phyloP scores from a whole-genome alignment of 2,797 vertebrate genomes.

The Tarsius wallacei region DNA sequence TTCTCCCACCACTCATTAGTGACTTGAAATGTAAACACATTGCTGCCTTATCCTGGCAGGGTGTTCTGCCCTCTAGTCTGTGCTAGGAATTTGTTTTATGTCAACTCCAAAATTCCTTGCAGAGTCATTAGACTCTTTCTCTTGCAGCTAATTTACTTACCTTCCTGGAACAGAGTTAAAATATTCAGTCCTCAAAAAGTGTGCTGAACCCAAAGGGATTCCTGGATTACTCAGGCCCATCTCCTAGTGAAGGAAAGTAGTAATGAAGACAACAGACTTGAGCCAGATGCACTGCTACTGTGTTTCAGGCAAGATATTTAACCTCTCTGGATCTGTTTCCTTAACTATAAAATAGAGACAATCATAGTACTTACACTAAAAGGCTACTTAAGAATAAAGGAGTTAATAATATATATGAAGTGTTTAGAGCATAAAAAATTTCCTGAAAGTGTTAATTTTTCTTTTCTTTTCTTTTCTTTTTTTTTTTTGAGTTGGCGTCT shows the following conservation, averaged over 20 bases:
- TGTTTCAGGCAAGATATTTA: background rate
- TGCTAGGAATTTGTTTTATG: background rate
- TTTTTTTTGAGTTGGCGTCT: no score
- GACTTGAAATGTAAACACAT: background rate
- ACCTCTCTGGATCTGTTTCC: background rate
- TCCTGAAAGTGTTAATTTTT: background rate
- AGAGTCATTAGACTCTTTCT: background rate
- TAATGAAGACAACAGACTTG: background rate
- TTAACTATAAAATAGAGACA: background rate
- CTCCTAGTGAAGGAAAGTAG: background rate
- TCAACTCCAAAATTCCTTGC: background rate
- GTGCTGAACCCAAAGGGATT: background rate
- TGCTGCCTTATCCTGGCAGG: background rate
- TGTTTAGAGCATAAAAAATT: no score
- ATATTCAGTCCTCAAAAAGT: background rate
- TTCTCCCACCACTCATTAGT: background rate
- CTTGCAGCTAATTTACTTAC: background rate
- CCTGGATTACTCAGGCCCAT: background rate
- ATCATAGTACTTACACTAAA: background rate
- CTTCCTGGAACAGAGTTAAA: background rate
- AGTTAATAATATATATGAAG: background rate
- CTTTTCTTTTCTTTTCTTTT: background rate
- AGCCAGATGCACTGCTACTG: background rate
- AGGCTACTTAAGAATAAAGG: background rate
- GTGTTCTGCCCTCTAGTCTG: background rate